These are phyloP conservation scores for Ophion ellenae DNA, from an alignment of 2,888 invertebrate species.

Conservation along the genomic window DNA sequence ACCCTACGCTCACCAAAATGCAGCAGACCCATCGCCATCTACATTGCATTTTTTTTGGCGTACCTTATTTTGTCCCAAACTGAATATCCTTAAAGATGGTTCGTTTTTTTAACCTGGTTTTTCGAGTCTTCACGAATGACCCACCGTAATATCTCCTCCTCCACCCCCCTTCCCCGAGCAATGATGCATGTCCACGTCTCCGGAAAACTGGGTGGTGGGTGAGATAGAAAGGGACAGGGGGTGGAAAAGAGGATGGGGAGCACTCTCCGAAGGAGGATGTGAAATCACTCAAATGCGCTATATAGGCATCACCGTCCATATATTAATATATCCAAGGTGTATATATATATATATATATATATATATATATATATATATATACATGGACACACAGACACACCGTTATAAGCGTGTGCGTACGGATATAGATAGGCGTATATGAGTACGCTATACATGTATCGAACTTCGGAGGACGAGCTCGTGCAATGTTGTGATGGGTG, in stretches of 20 bases:
- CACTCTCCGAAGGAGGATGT: conserved; percentile 32
- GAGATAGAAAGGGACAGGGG: too few species aligned
- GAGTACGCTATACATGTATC: conserved; percentile 19
- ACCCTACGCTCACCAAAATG: too few species aligned
- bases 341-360: neutral
- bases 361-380: too few species aligned
- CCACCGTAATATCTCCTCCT: neutral
- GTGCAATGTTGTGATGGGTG: conserved; percentile 83
- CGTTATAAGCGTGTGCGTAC: neutral
- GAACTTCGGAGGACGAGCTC: conserved; percentile 69
- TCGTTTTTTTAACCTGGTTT: too few species aligned
- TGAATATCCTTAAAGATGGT: too few species aligned
- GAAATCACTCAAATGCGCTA: conserved; percentile 66
- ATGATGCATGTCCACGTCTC: too few species aligned
- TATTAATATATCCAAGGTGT: neutral
- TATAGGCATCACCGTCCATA: conserved; percentile 5
- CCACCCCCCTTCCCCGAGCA: too few species aligned
- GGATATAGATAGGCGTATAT: neutral
- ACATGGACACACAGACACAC: conserved; percentile 3
- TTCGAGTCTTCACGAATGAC: too few species aligned
- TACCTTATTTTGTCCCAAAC: too few species aligned
- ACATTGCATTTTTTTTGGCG: too few species aligned
- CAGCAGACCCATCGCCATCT: too few species aligned
- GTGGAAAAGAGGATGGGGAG: neutral
- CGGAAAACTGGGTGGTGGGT: neutral